phyloP scores from a whole-genome alignment of 1,140 invertebrate species.

The Philopotamus ludificatus region DNA sequence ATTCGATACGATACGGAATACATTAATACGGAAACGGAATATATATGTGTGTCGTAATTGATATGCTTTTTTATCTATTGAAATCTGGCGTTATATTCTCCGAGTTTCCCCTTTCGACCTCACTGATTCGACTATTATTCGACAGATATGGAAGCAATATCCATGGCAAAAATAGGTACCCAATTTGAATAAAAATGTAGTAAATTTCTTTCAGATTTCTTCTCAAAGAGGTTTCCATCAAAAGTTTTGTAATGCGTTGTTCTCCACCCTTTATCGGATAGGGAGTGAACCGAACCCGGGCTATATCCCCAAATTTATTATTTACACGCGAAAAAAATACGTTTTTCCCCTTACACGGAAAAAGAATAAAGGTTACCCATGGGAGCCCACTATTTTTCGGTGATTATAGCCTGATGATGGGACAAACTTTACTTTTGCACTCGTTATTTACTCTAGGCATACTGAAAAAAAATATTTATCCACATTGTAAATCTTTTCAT shows the following conservation, averaged over 20 bases:
- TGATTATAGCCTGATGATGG: not conserved
- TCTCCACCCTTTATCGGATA: slow-evolving; percentile 4
- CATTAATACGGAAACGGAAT: no score
- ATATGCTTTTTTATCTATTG: no score
- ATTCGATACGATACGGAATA: no score
- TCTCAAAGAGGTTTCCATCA: slow-evolving; percentile 3
- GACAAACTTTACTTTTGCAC: not conserved
- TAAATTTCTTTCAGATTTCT: not conserved
- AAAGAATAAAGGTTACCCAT: not conserved
- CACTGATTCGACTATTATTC: slow-evolving; percentile 1
- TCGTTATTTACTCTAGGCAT: no score
- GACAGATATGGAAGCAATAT: slow-evolving; percentile 2
- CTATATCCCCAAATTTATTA: slow-evolving; percentile 3
- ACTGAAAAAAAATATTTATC: no score
- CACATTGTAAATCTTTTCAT: no score
- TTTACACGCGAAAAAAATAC: not conserved
- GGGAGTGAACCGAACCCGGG: not conserved
- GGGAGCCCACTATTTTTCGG: not conserved
- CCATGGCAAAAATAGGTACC: not conserved
- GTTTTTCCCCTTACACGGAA: not conserved
- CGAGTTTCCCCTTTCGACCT: not conserved
- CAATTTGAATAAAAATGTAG: slow-evolving; percentile 10
- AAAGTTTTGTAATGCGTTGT: slow-evolving; percentile 4
- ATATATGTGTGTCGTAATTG: no score
- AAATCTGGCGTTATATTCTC: no score